Evolutionary conservation across 2,113 vertebrate species (phyloP).

Genomic region (Boulengeromyrus knoepffleri): DNA sequence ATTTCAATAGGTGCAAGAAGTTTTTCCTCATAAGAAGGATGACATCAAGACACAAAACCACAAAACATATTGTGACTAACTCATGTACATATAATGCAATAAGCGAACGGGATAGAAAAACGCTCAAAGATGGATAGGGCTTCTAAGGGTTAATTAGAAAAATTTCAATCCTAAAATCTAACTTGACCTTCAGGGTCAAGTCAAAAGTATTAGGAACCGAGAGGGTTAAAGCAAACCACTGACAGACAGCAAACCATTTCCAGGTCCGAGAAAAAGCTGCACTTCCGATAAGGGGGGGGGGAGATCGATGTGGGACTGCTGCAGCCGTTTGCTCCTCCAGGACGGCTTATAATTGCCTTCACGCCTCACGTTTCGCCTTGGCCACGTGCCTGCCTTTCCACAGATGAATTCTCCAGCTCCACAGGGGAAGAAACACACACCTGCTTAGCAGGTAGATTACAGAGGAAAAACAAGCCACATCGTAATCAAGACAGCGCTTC

Average conservation of each 20-base stretch:
- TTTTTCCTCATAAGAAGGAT: neutral
- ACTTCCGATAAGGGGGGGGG: neutral
- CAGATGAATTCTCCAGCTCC: neutral
- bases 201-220: neutral
- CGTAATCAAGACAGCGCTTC: neutral
- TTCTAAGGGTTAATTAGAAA: neutral
- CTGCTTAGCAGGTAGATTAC: conserved; percentile 2
- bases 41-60: neutral
- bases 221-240: neutral
- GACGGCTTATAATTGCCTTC: neutral
- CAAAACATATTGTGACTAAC: neutral
- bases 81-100: neutral
- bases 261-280: neutral
- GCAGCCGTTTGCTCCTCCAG: neutral
- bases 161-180: neutral
- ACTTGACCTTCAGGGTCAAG: neutral
- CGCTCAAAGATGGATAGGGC: neutral
- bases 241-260: neutral
- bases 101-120: neutral
- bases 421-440: neutral
- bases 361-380: neutral
- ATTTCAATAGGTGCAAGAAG: neutral
- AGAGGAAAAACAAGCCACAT: neutral
- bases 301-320: neutral
- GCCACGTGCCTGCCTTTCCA: neutral